Conservation (phyloP, 1,140 invertebrate species). For the Asbolus verrucosus region DNA sequence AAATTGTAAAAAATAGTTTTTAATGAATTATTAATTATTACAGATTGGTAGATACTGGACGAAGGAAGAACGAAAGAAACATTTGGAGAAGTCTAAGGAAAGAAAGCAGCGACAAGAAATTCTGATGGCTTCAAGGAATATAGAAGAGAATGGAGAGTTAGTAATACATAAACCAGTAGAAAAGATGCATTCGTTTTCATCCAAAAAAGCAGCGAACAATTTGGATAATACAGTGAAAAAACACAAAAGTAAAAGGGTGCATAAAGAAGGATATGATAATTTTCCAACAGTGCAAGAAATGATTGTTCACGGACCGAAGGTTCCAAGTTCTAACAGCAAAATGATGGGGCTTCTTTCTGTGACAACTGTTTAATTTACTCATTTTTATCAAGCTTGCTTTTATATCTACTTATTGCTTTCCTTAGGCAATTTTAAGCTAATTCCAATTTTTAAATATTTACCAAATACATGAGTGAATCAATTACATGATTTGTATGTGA, state of each 20-base stretch:
- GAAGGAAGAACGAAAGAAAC: conserved; percentile 82
- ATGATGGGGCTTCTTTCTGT: conserved; percentile 69
- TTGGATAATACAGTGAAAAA: conserved; percentile 66
- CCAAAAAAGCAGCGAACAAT: conserved; percentile 61
- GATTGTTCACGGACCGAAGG: conserved; percentile 66
- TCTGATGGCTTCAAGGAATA: conserved; percentile 55
- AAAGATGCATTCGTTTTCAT: conserved; percentile 49
- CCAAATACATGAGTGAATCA: conserved; percentile 32
- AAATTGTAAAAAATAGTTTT: too few species aligned
- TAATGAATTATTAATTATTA: conserved; percentile 37
- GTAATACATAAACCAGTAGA: conserved; percentile 49
- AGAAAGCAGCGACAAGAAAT: conserved; percentile 71
- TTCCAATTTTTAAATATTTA: conserved; percentile 35
- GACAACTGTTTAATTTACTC: conserved; percentile 67
- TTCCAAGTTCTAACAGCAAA: conserved; percentile 65
- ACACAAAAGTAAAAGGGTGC: conserved; percentile 62
- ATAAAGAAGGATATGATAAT: conserved; percentile 66
- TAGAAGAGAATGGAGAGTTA: conserved; percentile 55
- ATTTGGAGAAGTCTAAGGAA: conserved; percentile 77
- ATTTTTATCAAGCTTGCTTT: conserved; percentile 32
- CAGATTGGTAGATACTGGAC: conserved; percentile 83
- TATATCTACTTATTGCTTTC: conserved; percentile 38
- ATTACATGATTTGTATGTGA: conserved; percentile 40
- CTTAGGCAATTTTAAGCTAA: conserved; percentile 36
- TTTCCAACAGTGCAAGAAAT: conserved; percentile 68